These are phyloP conservation scores for Notarius lentiginosus DNA, from an alignment of 2,113 vertebrate species.

Conservation along the genomic window DNA sequence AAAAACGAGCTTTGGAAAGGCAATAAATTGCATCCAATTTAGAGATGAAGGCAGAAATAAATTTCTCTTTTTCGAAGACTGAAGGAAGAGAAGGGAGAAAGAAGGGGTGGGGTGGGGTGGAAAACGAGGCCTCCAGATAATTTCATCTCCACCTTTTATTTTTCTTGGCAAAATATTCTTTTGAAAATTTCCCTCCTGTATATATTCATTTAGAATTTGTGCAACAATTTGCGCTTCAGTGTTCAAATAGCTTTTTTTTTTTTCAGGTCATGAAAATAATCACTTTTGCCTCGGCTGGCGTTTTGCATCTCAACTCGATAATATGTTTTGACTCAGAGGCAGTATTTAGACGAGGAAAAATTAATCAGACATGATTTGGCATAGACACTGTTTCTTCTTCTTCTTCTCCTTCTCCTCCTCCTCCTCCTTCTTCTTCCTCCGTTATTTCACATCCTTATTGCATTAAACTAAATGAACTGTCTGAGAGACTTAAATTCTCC, in stretches of 20 bases:
- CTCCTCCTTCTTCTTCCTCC: constrained; percentile 21
- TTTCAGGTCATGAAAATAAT: constrained; percentile 72
- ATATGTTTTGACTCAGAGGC: constrained; percentile 62
- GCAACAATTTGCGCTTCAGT: constrained; percentile 67
- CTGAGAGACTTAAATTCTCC: constrained; percentile 61
- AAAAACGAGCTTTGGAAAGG: constrained; percentile 82
- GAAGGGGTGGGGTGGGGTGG: neutral
- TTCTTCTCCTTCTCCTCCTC: constrained; percentile 11
- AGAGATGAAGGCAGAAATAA: constrained; percentile 84
- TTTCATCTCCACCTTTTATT: constrained; percentile 68
- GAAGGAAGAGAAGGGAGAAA: constrained; percentile 61
- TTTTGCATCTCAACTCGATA: constrained; percentile 64
- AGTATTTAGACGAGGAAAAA: constrained; percentile 61
- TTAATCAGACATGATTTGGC: constrained; percentile 67
- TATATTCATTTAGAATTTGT: constrained; percentile 68
- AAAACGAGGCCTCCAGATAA: constrained; percentile 66
- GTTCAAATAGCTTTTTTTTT: constrained; percentile 69
- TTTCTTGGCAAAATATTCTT: constrained; percentile 62
- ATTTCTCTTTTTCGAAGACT: constrained; percentile 79
- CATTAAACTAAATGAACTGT: constrained; percentile 70
- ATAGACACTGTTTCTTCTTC: constrained; percentile 17
- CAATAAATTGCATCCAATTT: constrained; percentile 86
- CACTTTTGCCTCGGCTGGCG: constrained; percentile 67
- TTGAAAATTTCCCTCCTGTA: constrained; percentile 72
- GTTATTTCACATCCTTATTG: constrained; percentile 58